Conservation (phyloP, 2,113 vertebrate genomes). For the Poicephalus gulielmi region DNA sequence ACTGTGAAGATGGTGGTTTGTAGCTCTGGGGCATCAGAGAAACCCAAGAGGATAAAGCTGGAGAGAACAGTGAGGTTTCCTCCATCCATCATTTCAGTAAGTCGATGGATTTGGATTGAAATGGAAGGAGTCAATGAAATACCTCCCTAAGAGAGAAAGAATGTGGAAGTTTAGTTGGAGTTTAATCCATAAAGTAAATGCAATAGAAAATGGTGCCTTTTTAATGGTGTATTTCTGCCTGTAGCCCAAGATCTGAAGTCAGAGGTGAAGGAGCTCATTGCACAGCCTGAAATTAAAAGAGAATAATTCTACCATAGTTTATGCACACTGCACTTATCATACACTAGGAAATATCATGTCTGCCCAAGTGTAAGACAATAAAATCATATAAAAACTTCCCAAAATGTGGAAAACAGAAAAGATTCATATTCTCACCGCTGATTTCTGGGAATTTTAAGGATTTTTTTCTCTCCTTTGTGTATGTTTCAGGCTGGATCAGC, state of each 20-base stretch:
- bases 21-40: not conserved
- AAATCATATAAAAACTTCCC: not conserved
- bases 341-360: rapidly evolving
- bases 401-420: not conserved
- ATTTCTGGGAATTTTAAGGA: no score
- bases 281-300: rapidly evolving
- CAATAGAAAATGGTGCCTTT: rapidly evolving
- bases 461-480: no score
- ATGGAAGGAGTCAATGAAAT: not conserved
- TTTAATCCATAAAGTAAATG: not conserved
- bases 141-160: not conserved
- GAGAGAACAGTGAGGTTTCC: not conserved
- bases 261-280: not conserved
- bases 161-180: rapidly evolving
- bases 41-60: slow-evolving; percentile 11
- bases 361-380: not conserved
- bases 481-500: not conserved
- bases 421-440: not conserved
- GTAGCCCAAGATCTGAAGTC: not conserved
- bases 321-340: no score
- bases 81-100: not conserved
- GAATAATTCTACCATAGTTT: not conserved
- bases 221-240: not conserved
- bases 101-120: not conserved
- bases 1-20: not conserved